Evolutionary conservation across 2,888 invertebrate species (phyloP).

Genomic region (Drosophila borealis): DNA sequence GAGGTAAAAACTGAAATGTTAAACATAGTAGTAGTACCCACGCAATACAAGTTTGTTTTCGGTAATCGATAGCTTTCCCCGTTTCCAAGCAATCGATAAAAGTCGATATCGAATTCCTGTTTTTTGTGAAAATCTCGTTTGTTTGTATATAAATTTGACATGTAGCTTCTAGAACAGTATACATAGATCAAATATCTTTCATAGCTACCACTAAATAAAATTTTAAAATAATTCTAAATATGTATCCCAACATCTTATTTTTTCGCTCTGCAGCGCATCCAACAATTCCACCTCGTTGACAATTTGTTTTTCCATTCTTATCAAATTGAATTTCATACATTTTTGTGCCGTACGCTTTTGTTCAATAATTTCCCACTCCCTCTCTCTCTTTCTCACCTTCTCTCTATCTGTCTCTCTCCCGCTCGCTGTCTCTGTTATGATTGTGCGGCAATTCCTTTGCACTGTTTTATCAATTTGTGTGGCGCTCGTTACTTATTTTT

Average conservation of each 20-base stretch:
- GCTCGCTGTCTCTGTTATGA: constrained; percentile 32
- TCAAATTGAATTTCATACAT: constrained; percentile 68
- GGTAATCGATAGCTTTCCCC: too few species aligned
- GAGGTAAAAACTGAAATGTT: too few species aligned
- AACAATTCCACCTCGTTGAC: constrained; percentile 25
- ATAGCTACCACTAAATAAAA: not conserved
- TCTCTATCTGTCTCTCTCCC: constrained; percentile 3
- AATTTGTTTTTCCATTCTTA: constrained; percentile 56
- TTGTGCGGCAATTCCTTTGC: constrained; percentile 70
- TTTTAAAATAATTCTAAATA: not conserved
- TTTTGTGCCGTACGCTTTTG: constrained; percentile 71
- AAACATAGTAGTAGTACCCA: too few species aligned
- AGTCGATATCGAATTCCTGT: too few species aligned
- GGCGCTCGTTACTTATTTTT: constrained; percentile 77
- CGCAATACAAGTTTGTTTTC: too few species aligned
- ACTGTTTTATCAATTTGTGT: constrained; percentile 78
- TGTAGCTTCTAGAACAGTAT: too few species aligned
- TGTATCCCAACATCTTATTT: not conserved
- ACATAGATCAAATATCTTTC: too few species aligned
- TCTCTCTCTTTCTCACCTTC: constrained; percentile 16
- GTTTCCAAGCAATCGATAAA: too few species aligned
- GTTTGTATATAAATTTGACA: too few species aligned
- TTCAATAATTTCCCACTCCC: constrained; percentile 71
- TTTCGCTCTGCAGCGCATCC: constrained; percentile 31
- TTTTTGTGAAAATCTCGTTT: too few species aligned